A percentile compares a stretch with the other conserved stretches of the same genome.
These are phyloP conservation scores for Podocnemis expansa DNA, from an alignment of 2,113 vertebrate genomes.

Conservation along the genomic window DNA sequence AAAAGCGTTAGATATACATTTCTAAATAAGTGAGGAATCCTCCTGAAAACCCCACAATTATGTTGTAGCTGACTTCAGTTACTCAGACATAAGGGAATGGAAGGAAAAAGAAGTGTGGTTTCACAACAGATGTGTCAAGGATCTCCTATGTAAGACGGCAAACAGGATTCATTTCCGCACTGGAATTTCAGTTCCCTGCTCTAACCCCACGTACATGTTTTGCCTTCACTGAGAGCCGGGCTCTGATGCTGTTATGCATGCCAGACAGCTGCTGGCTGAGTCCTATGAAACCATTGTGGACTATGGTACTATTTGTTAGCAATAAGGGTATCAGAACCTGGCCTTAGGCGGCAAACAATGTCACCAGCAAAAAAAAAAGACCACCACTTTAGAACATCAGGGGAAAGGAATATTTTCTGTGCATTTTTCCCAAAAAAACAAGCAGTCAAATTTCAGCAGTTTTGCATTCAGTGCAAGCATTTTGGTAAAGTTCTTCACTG, in stretches of 20 bases:
- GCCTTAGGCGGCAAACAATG: not conserved
- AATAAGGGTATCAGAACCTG: not conserved
- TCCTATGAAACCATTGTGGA: not conserved
- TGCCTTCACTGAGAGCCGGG: not conserved
- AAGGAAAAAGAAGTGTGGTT: not conserved
- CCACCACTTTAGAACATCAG: not conserved
- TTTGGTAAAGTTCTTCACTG: not conserved
- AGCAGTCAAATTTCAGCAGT: not conserved
- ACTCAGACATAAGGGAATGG: not conserved
- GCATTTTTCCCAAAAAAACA: not conserved
- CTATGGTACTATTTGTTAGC: not conserved
- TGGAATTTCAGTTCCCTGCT: not conserved
- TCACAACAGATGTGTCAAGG: not conserved
- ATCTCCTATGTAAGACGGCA: not conserved
- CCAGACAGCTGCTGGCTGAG: not conserved
- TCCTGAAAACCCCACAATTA: not conserved
- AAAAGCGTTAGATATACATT: not conserved
- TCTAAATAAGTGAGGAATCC: not conserved
- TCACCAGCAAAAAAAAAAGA: not conserved
- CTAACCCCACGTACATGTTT: rapidly evolving
- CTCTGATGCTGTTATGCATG: not conserved
- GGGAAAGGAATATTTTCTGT: not conserved
- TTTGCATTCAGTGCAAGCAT: not conserved
- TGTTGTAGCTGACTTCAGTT: not conserved
- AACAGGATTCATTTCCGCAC: not conserved